Base-by-base conservation (phyloP, 1,140 invertebrate genomes). In the Trichogramma pretiosum region DNA sequence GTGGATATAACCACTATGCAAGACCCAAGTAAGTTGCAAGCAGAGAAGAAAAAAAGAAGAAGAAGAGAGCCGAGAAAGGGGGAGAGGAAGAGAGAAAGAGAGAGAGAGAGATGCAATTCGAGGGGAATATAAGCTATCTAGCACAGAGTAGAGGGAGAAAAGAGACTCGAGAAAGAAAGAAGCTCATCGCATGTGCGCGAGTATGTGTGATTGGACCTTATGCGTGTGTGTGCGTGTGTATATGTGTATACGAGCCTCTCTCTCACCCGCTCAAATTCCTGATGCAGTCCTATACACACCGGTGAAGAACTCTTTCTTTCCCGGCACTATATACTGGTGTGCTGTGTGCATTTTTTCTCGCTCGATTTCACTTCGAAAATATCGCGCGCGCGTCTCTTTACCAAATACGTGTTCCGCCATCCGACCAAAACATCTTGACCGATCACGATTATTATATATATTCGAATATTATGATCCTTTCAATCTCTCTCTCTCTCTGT, bases 131-230 rank as follows among this genome's bases (percentile, higher is more conserved):
- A n/a, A n/a, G n/a, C n/a, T 40, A 53, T 69, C 67, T 68, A 69
- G 68, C 64, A 68, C 62, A 56, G 66, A 69, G 62, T 61, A 61
- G 64, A 60, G 61, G 63, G 63, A 33, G 30, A 33, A 22, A 22
- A 23, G 24, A 16, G 26, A 10, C n/a, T n/a, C n/a, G n/a, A n/a
- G n/a, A n/a, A n/a, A n/a, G n/a, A n/a, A n/a, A 30, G 37, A 38
- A 30, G 28, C 55, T 54, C 52, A 56, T 53, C 46, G 41, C 40
- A 19, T 16, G 9, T 22, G 39, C 21, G 42, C 24, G 11, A 43
- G 48, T 49, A 42, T 46, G 23, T 41, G 48, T 50, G 50, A 33
- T 33, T 24, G 44, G 26, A 30, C 19, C 24, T 21, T 38, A 11
- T 7, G 14, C 35, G n/a, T 5, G 34, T 18, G 11, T 4, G 35